Base-by-base conservation (phyloP, 2,888 invertebrate genomes). In the Apamea crenata region DNA sequence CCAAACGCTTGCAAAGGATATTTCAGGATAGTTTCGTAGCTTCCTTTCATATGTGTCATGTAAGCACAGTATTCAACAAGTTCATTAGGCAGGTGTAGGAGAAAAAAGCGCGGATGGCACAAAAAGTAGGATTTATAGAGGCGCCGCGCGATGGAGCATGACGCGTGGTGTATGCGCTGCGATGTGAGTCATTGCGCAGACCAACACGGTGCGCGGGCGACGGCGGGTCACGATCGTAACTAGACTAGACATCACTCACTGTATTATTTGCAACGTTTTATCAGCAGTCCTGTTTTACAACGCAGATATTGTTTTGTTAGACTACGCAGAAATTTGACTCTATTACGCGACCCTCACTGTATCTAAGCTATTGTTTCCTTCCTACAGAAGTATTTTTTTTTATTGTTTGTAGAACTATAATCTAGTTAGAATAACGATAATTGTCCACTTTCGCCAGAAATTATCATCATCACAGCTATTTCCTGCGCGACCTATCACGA, bases 131-230 rank as follows among this genome's bases (percentile, higher is more conserved):
- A 78, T 82, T 76, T 68, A 67, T 61, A 29, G 81, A 87, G 88
- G 82, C 80, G 80, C 80, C 71, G 85, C 68, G 85, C 87, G 61
- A 78, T 82, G 78, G 81, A 90, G 77, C 90, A 74, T 77, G 83
- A 77, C 71, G 65, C 25, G 76, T 66, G 72, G 59, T 21, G 80
- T 63, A 63, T 78, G 67, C 69, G 78, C n/a, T 70, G 74, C 78
- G 67, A 21, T 59, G 78, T 75, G 81, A 82, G 40, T 80, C 88
- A 78, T 50, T 47, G 66, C 32, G 77, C 75, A 77, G 66, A 12
- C 73, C 71, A 59, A 87, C 61, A 77, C 80, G 80, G 69, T 66
- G 77, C 67, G 68, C 61, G 21, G 12, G 16, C 59, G 50, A 40
- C 69, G 32, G 14, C 50, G 61, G 65, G 47, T 56, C 74, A 44